These are phyloP conservation scores for Nomada lathburiana DNA, from an alignment of 2,888 invertebrate genomes.

Conservation along the genomic window DNA sequence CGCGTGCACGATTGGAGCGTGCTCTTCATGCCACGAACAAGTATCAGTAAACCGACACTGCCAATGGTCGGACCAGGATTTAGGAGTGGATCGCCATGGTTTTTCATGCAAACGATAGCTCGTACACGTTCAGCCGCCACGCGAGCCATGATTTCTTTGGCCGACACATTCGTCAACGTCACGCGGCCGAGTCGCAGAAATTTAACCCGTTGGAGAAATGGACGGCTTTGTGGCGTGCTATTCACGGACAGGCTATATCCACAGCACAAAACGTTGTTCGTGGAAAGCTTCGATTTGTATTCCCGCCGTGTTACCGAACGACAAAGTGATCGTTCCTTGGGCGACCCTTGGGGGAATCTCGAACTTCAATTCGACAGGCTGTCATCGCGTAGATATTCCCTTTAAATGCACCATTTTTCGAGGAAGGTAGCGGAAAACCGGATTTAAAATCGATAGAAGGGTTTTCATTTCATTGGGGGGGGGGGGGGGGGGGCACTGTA, in stretches of 20 bases:
- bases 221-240: constrained; percentile 70
- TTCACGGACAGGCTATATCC: constrained; percentile 62
- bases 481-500: no score
- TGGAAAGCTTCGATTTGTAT: constrained; percentile 80
- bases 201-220: constrained; percentile 80
- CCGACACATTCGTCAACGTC: constrained; percentile 81
- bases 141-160: constrained; percentile 78
- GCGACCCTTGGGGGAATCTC: constrained; percentile 3
- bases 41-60: constrained; percentile 30
- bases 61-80: constrained; percentile 53
- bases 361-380: constrained; percentile 12
- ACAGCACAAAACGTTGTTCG: constrained; percentile 45
- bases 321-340: constrained; percentile 73
- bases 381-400: constrained; percentile 2
- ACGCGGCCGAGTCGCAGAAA: constrained; percentile 79
- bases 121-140: constrained; percentile 68
- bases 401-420: neutral
- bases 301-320: constrained; percentile 74
- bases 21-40: constrained; percentile 4
- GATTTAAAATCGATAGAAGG: neutral
- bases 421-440: neutral
- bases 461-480: no score
- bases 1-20: neutral
- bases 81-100: constrained; percentile 58
- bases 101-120: constrained; percentile 74